Conservation (phyloP, 2,113 vertebrate species). For the Dascyllus trimaculatus region DNA sequence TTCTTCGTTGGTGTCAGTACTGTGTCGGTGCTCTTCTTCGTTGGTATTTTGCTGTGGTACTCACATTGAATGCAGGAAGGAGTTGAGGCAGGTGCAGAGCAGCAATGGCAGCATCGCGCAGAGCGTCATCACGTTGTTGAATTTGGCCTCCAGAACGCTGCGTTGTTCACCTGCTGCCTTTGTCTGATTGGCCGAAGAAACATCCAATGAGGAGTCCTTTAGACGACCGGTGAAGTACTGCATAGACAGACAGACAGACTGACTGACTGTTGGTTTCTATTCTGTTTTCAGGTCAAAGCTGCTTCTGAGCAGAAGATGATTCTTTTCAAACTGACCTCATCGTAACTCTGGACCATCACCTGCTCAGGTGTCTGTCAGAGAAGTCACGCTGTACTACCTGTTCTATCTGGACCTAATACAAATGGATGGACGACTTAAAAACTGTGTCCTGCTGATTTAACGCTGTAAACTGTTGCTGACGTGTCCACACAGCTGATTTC, state of each 20-base stretch:
- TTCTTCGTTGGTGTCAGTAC: no score
- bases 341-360: no score
- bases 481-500: no score
- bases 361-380: no score
- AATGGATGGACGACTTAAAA: no score
- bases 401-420: no score
- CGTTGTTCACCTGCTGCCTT: conserved; percentile 7
- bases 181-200: conserved; percentile 36
- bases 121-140: conserved; percentile 95
- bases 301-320: no score
- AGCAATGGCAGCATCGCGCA: conserved; percentile 95
- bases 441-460: no score
- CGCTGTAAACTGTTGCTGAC: no score
- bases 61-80: conserved; percentile 87
- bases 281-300: no score
- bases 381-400: no score
- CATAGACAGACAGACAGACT: conserved; percentile 17
- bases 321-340: no score
- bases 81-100: conserved; percentile 94
- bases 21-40: neutral
- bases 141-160: conserved; percentile 85
- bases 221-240: conserved; percentile 93
- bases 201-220: conserved; percentile 39
- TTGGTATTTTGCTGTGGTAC: neutral
- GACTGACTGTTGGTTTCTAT: neutral